A percentile compares a stretch with the other conserved stretches of the same genome.
Conservation (phyloP, 2,888 invertebrate genomes). For the Cotesia congregata region DNA sequence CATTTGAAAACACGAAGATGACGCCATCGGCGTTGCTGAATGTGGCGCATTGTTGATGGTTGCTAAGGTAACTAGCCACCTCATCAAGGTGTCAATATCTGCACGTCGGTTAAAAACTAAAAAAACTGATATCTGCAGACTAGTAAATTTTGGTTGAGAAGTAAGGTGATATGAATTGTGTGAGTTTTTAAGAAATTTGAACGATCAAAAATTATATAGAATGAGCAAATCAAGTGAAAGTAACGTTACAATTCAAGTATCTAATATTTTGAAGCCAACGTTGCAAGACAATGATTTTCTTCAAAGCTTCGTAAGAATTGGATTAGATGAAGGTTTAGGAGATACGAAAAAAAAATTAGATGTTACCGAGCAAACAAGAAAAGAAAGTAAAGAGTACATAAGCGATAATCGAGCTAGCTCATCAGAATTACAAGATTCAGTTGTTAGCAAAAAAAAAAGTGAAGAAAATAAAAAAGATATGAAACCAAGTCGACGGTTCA, state of each 20-base stretch:
- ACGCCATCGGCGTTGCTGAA: constrained; percentile 47
- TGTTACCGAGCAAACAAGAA: constrained; percentile 27
- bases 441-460: constrained; percentile 36
- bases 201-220: not conserved
- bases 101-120: constrained; percentile 49
- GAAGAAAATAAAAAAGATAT: constrained; percentile 45
- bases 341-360: constrained; percentile 40
- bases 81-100: constrained; percentile 64
- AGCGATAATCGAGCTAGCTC: constrained; percentile 29
- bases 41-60: constrained; percentile 65
- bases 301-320: constrained; percentile 84
- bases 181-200: not conserved
- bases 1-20: constrained; percentile 33
- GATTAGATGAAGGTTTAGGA: constrained; percentile 70
- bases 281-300: constrained; percentile 80
- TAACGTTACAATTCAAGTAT: constrained; percentile 71
- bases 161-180: not conserved
- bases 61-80: constrained; percentile 64
- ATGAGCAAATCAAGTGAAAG: constrained; percentile 39
- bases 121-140: constrained; percentile 6
- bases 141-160: not conserved
- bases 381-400: constrained; percentile 42
- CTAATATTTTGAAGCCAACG: constrained; percentile 77
- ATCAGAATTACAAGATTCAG: constrained; percentile 41
- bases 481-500: constrained; percentile 37